Evolutionary conservation across 2,113 vertebrate genomes (phyloP).

Genomic region (Asarcornis scutulata): DNA sequence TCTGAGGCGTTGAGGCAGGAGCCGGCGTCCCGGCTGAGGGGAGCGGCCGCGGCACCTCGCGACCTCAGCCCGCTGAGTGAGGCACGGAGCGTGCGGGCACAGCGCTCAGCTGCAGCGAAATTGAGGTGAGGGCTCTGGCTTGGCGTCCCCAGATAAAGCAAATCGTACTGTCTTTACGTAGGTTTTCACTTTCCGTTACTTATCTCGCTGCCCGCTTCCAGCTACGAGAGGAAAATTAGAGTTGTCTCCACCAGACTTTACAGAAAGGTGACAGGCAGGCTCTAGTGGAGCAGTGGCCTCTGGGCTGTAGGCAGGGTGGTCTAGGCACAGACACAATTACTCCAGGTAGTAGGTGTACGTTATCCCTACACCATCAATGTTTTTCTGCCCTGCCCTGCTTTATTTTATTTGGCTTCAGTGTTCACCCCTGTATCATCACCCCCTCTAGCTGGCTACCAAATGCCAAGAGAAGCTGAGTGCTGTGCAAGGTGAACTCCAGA

Average conservation of each 20-base stretch:
- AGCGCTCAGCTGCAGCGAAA: background rate
- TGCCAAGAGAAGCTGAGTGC: background rate
- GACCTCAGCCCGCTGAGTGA: background rate
- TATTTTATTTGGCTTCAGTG: background rate
- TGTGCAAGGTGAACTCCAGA: background rate
- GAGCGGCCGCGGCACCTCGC: accelerated
- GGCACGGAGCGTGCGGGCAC: background rate
- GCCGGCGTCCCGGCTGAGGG: background rate
- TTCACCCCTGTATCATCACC: background rate
- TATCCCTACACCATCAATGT: accelerated
- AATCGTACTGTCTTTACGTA: accelerated
- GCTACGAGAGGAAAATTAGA: background rate
- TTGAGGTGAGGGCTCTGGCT: background rate
- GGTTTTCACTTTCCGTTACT: background rate
- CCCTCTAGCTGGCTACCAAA: background rate
- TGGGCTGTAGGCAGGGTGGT: accelerated
- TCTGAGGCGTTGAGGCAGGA: background rate
- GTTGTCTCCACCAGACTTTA: background rate
- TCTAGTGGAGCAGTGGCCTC: background rate
- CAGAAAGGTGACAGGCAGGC: background rate
- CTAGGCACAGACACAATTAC: background rate
- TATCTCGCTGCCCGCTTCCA: background rate
- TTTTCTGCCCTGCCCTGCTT: background rate
- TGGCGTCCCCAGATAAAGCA: background rate
- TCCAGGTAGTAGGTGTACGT: background rate